phyloP scores from a whole-genome alignment of 2,113 vertebrate genomes.

The human region GRCh38 chr2:39689001-39689500 shows the following conservation, averaged over 20 bases:
- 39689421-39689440: neutral
- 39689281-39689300: neutral
- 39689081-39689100: constrained; percentile 19
- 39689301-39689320: neutral
- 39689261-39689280: constrained; percentile 10
- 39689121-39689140: neutral
- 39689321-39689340: neutral
- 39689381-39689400: neutral
- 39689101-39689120: constrained; percentile 29
- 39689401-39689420: neutral
- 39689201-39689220: neutral
- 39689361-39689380: constrained; percentile 13
- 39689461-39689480: neutral
- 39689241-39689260: neutral
- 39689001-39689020: constrained; percentile 29
- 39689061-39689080: constrained; percentile 2
- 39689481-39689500: neutral
- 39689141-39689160: neutral
- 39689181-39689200: constrained; percentile 20
- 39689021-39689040: neutral
- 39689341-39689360: neutral
- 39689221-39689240: neutral
- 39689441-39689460: neutral
- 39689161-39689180: neutral
- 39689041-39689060: constrained; percentile 6